Percentiles rank a stretch among this genome's conserved stretches.
phyloP scores from a whole-genome alignment of 2,888 invertebrate species.

The Carpatolechia fugitivella region DNA sequence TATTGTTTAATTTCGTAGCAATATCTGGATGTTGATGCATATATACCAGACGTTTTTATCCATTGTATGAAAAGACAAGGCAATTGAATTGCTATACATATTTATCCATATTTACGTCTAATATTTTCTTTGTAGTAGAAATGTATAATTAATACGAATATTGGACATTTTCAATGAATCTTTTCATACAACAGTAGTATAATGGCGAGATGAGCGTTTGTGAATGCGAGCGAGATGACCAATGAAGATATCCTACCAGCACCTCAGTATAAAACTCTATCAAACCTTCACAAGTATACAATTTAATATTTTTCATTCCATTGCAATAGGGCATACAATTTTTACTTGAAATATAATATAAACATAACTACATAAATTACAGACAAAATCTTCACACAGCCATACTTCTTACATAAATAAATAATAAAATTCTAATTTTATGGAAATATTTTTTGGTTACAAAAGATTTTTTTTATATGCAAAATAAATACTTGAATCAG shows the following conservation, averaged over 20 bases:
- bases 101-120: no score
- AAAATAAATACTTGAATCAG: conserved; percentile 54
- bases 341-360: conserved; percentile 43
- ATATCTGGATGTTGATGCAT: conserved; percentile 42
- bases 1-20: conserved; percentile 48
- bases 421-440: conserved; percentile 58
- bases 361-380: conserved; percentile 59
- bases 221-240: conserved; percentile 27
- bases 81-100: conserved; percentile 33
- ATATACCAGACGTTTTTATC: conserved; percentile 24
- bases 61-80: not conserved
- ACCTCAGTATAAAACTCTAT: conserved; percentile 53
- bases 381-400: conserved; percentile 73
- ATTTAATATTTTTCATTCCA: conserved; percentile 11
- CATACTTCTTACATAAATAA: conserved; percentile 74
- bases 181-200: not conserved
- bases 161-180: no score
- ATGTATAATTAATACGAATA: no score
- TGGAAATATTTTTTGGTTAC: conserved; percentile 67
- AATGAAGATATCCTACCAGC: conserved; percentile 49
- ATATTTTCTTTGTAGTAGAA: no score
- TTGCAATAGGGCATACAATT: conserved; percentile 26
- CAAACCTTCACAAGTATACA: conserved; percentile 24
- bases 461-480: conserved; percentile 48
- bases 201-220: conserved; percentile 20